These are phyloP conservation scores for Parapsyche elsis DNA, from an alignment of 1,140 invertebrate genomes.

Conservation along the genomic window DNA sequence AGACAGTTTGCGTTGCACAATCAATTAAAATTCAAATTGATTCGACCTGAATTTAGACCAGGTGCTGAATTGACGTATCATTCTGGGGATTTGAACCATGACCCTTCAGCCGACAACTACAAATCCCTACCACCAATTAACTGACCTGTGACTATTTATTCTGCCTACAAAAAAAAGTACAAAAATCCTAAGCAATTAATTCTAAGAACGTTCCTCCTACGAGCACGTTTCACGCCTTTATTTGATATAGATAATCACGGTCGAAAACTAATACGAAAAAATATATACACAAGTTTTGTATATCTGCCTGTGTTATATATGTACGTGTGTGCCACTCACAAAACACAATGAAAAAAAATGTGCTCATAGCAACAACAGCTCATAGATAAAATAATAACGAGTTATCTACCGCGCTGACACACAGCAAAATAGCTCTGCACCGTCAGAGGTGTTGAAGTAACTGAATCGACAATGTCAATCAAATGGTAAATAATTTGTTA, in stretches of 20 bases:
- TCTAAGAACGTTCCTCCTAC: background rate
- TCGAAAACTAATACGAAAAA: constrained; percentile 18
- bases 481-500: background rate
- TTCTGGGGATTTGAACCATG: too few relatives aligned
- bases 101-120: too few relatives aligned
- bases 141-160: too few relatives aligned
- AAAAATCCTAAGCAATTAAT: background rate
- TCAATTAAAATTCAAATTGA: too few relatives aligned
- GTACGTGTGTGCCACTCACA: background rate
- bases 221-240: constrained; percentile 6
- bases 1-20: too few relatives aligned
- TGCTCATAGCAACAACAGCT: constrained; percentile 41
- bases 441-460: background rate
- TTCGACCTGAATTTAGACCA: too few relatives aligned
- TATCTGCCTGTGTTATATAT: background rate
- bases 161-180: background rate
- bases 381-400: constrained; percentile 31
- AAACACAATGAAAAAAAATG: constrained; percentile 14
- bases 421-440: background rate
- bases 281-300: too few relatives aligned
- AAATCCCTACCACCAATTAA: too few relatives aligned
- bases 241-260: constrained; percentile 21
- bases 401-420: constrained; percentile 34
- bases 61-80: too few relatives aligned
- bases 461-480: constrained; percentile 4